Percentiles rank a stretch among this genome's conserved stretches.
Evolutionary conservation across 92 coral and sea anemone species (phyloP).

Genomic region (Palythoa heliodiscus): DNA sequence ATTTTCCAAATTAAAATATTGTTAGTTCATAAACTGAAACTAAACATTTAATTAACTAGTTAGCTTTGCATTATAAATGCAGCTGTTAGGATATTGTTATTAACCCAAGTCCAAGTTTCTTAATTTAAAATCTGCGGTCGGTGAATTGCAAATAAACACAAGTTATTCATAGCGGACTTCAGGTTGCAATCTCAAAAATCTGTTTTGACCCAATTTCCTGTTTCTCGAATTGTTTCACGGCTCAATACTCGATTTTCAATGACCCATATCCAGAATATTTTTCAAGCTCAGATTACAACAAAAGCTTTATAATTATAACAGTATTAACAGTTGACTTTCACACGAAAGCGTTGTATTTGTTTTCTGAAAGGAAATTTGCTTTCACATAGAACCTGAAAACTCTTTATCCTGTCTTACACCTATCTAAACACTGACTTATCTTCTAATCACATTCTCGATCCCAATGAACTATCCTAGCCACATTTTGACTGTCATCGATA

Average conservation of each 20-base stretch:
- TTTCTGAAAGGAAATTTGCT: background rate
- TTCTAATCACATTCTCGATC: background rate
- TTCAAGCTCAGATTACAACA: background rate
- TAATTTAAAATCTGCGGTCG: slow-evolving; percentile 19
- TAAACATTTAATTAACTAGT: slow-evolving; percentile 20
- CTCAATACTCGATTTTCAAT: background rate
- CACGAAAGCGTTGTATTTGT: background rate
- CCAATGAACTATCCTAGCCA: background rate
- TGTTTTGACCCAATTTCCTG: slow-evolving; percentile 26
- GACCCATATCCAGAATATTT: background rate
- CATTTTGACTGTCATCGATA: background rate
- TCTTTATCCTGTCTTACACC: background rate
- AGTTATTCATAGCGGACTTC: background rate
- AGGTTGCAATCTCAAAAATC: background rate
- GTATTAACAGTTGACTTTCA: background rate
- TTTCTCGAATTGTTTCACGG: slow-evolving; percentile 13
- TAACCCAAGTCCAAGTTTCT: background rate
- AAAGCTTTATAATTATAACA: background rate
- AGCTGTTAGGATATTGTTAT: slow-evolving; percentile 5
- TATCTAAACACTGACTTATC: background rate
- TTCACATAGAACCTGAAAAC: background rate
- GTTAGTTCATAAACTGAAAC: background rate
- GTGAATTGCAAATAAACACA: slow-evolving; percentile 10
- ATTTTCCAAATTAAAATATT: background rate
- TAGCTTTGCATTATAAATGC: slow-evolving; percentile 22